These are phyloP conservation scores for Brachionus sp. DNA, from an alignment of 1,140 invertebrate genomes.

Conservation along the genomic window DNA sequence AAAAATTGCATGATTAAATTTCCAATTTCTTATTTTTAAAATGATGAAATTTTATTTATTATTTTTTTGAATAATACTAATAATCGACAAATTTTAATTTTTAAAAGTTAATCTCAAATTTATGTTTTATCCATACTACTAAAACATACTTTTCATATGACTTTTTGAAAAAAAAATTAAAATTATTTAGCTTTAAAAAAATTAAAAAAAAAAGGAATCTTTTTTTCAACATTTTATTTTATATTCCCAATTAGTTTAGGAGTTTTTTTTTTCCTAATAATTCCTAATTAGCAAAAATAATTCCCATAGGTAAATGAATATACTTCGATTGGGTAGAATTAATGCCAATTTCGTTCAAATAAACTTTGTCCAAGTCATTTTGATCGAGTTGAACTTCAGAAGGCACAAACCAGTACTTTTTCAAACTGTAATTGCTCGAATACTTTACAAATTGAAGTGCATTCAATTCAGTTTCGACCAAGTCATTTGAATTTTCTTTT, in stretches of 20 bases:
- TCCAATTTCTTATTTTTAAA: not conserved
- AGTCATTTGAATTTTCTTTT: conserved; percentile 58
- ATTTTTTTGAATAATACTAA: too few relatives aligned
- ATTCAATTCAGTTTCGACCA: conserved; percentile 55
- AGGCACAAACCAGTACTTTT: conserved; percentile 61
- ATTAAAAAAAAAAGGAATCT: too few relatives aligned
- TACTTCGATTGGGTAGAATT: conserved; percentile 60
- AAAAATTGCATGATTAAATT: not conserved
- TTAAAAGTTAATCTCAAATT: too few relatives aligned
- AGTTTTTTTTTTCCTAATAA: not conserved
- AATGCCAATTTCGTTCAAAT: conserved; percentile 60
- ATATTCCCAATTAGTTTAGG: too few relatives aligned
- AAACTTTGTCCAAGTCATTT: conserved; percentile 54
- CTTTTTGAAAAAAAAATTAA: too few relatives aligned
- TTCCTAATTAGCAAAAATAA: conserved; percentile 62
- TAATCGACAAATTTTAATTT: too few relatives aligned
- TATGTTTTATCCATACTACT: too few relatives aligned
- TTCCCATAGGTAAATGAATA: conserved; percentile 63
- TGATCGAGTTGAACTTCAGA: conserved; percentile 52
- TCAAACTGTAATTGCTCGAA: conserved; percentile 50
- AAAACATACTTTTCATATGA: too few relatives aligned
- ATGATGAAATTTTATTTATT: too few relatives aligned
- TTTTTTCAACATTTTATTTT: too few relatives aligned
- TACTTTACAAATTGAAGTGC: conserved; percentile 31
- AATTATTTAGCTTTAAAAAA: too few relatives aligned